Base-by-base conservation (phyloP, 1,140 invertebrate species). In the Rhizoglyphus robini region DNA sequence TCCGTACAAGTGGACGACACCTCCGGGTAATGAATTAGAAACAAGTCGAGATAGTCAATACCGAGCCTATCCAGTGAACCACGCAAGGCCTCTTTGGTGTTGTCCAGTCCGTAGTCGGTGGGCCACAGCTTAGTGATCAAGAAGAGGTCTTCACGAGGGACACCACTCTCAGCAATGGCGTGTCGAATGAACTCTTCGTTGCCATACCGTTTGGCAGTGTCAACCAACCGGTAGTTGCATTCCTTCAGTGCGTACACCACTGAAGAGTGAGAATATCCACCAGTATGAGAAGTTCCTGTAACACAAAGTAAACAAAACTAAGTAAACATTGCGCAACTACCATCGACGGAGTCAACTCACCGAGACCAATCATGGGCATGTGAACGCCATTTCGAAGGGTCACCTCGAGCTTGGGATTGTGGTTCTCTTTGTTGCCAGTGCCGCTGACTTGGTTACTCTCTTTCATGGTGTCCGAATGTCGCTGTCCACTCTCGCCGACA, bases 151-250 rank as follows among this genome's bases (percentile, higher is more conserved):
- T 74, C 71, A 47, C 75, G 65, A 23, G 23, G 5, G 70, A 68
- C 25, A 76, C 70, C 1, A 69, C 69, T 63, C 66, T 70, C 20
- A 34, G 82, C 78, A 4, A 96, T 78, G 0, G 82, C 90, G 64
- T 77, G 76, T 1, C 90, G 90, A 20, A 96, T 82, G 78, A 90
- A 87, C 47, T 81, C 79, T 75, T 96, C 90, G 76, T 93, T 95
- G 57, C 80, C 79, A 75, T 95, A 96, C 70, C 84, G 82, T 68
- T 84, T 83, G 32, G 91, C 91, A 72, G 88, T 90, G 74, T 96
- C 92, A 68, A 96, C 83, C 72, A 90, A 88, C 15, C 91, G 78
- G 76, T 95, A 96, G 4, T 90, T 91, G 65, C 76, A 76, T 18
- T 75, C 60, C 67, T 72, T 70, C 15, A 77, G 65, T 11, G 76